Percentiles rank a stretch among this genome's conserved stretches.
phyloP scores from a whole-genome alignment of 2,113 vertebrate genomes.

The Tenrec ecaudatus region DNA sequence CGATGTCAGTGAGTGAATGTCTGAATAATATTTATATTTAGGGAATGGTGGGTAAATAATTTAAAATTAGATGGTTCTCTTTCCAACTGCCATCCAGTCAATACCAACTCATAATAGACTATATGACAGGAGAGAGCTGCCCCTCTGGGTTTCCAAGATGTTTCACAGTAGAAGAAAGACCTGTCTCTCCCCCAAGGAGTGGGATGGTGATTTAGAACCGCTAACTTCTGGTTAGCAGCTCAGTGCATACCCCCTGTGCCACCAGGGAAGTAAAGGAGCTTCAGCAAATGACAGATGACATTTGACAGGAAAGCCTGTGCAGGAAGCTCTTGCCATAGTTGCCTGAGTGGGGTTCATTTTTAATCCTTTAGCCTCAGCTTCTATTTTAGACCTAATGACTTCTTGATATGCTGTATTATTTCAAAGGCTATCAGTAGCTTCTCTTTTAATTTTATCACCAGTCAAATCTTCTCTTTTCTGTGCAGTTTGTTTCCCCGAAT shows the following conservation, averaged over 20 bases:
- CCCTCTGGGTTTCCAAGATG: no score
- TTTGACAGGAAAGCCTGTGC: not conserved
- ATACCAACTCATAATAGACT: no score
- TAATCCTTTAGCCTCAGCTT: conserved; percentile 23
- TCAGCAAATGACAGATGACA: not conserved
- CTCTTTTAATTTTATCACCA: conserved; percentile 26
- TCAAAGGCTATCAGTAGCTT: conserved; percentile 6
- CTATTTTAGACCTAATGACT: not conserved
- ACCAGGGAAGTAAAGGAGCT: not conserved
- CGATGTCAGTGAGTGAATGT: no score
- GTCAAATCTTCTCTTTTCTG: conserved; percentile 37
- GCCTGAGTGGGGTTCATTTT: not conserved
- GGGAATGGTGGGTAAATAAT: not conserved
- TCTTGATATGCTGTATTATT: conserved; percentile 32
- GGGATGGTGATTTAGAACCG: no score
- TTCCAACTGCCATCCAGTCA: no score
- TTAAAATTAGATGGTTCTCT: not conserved
- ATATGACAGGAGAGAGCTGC: no score
- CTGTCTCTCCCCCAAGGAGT: no score
- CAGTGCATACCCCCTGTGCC: no score
- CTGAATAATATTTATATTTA: not conserved
- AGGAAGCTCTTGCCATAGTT: not conserved
- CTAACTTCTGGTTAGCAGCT: no score
- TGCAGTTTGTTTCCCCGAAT: not conserved
- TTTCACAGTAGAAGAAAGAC: no score